A percentile compares a stretch with the other conserved stretches of the same genome.
Evolutionary conservation across 2,888 invertebrate species (phyloP).

Genomic region (Agonopterix arenella): DNA sequence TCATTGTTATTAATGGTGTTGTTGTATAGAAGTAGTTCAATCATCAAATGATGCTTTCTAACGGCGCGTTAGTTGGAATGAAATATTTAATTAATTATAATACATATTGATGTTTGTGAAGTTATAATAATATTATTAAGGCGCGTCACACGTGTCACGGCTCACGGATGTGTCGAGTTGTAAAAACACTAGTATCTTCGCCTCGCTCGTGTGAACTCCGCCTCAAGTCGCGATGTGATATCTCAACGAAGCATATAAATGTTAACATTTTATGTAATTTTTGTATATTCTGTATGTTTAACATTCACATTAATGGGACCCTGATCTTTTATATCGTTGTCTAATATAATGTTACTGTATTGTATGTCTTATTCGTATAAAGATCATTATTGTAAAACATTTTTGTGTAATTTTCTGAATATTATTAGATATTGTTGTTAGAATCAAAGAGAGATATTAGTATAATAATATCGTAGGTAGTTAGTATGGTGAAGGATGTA

Average conservation of each 20-base stretch:
- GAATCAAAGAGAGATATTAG: conserved; percentile 10
- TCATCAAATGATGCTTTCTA: no score
- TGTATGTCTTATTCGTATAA: background rate
- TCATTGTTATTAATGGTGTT: background rate
- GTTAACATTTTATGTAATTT: conserved; percentile 9
- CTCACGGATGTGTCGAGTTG: no score
- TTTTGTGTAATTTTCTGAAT: background rate
- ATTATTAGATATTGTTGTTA: conserved; percentile 4
- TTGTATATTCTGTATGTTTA: conserved; percentile 13
- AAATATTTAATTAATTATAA: no score
- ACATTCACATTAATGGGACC: conserved; percentile 18
- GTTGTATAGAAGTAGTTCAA: no score
- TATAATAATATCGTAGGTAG: background rate
- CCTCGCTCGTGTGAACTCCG: background rate
- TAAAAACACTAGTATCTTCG: no score
- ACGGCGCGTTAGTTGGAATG: no score
- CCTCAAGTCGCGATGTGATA: conserved; percentile 17
- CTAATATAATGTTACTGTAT: conserved; percentile 5
- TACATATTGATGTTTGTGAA: no score
- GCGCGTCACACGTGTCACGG: no score
- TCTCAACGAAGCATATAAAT: conserved; percentile 24
- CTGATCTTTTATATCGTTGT: conserved; percentile 16
- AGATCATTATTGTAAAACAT: conserved; percentile 6
- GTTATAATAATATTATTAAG: no score
- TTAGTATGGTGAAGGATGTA: background rate